These are phyloP conservation scores for Psilanteris sp. DNA, from an alignment of 1,140 invertebrate species.

Conservation along the genomic window DNA sequence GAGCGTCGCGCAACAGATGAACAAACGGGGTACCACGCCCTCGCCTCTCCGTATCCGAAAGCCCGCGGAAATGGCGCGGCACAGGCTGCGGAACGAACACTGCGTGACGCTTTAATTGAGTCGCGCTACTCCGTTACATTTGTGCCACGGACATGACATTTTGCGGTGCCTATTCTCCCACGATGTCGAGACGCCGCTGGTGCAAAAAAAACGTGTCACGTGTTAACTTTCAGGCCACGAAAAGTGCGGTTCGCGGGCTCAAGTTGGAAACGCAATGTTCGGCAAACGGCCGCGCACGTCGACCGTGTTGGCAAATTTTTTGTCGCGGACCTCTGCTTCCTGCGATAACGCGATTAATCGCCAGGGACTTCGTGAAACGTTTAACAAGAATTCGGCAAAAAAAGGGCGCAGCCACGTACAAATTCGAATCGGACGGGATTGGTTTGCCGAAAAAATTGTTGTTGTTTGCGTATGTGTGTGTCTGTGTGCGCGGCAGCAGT, in stretches of 20 bases:
- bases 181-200: constrained; percentile 31
- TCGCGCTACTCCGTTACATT: constrained; percentile 27
- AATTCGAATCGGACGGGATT: too few relatives aligned
- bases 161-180: constrained; percentile 40
- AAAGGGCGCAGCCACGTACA: too few relatives aligned
- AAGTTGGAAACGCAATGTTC: constrained; percentile 30
- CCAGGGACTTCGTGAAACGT: too few relatives aligned
- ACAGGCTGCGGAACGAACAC: constrained; percentile 32
- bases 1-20: constrained; percentile 32
- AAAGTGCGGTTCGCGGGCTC: constrained; percentile 6
- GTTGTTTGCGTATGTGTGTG: too few relatives aligned
- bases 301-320: too few relatives aligned
- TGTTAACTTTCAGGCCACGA: constrained; percentile 9
- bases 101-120: constrained; percentile 44
- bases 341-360: not conserved
- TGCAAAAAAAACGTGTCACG: constrained; percentile 30
- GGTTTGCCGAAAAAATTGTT: too few relatives aligned
- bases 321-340: constrained; percentile 3
- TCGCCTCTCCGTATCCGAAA: constrained; percentile 7
- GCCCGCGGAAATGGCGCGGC: constrained; percentile 21
- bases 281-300: not conserved
- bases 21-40: constrained; percentile 31
- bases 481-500: too few relatives aligned
- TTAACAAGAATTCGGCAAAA: too few relatives aligned
- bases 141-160: constrained; percentile 34